phyloP scores from a whole-genome alignment of 2,113 vertebrate genomes.

The Apistogramma diplotaenia region DNA sequence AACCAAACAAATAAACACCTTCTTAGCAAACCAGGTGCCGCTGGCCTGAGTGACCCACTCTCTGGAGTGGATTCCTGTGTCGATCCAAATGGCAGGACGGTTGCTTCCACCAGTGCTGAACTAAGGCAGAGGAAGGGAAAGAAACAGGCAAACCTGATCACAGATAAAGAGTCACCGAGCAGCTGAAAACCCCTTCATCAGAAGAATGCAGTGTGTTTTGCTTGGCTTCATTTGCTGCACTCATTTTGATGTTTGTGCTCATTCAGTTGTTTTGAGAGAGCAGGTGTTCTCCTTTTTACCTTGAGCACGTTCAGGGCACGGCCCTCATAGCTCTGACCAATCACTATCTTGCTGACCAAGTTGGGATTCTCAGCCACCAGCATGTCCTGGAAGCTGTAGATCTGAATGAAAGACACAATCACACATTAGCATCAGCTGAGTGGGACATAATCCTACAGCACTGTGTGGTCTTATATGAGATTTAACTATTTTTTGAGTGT shows the following conservation, averaged over 20 bases:
- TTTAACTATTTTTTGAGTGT: too few relatives aligned
- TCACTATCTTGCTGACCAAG: conserved; percentile 85
- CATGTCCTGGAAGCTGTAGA: conserved; percentile 86
- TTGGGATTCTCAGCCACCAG: conserved; percentile 82
- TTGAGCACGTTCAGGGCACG: conserved; percentile 85
- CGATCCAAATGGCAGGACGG: conserved; percentile 85
- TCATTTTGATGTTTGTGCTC: not conserved
- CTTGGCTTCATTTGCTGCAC: not conserved
- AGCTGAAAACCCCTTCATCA: not conserved
- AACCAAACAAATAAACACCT: conserved; percentile 71
- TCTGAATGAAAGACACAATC: conserved; percentile 67
- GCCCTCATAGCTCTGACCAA: conserved; percentile 86
- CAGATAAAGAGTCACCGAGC: not conserved
- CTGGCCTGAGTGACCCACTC: conserved; percentile 93
- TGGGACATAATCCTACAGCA: not conserved
- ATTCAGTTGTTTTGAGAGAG: not conserved
- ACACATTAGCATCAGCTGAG: not conserved
- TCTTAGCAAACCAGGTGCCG: conserved; percentile 85
- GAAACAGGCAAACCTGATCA: not conserved
- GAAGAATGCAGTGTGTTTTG: not conserved
- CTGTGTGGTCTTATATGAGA: not conserved
- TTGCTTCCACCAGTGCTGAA: conserved; percentile 86
- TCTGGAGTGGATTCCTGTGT: conserved; percentile 89
- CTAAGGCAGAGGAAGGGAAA: conserved; percentile 56
- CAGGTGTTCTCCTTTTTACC: conserved; percentile 65